Evolutionary conservation across 2,113 vertebrate species (phyloP).

Genomic region (Anarhynchus alexandrinus): DNA sequence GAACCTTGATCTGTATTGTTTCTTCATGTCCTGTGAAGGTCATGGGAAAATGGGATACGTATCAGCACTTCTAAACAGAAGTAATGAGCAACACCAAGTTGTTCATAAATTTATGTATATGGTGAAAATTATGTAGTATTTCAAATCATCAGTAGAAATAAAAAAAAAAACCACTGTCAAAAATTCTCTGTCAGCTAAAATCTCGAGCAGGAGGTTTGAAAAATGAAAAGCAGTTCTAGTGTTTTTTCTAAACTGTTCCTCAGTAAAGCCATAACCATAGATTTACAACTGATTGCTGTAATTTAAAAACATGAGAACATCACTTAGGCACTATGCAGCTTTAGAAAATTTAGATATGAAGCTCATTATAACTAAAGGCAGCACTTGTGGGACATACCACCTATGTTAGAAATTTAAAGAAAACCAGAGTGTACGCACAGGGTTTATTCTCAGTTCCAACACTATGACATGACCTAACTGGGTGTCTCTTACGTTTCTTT

Average conservation of each 20-base stretch:
- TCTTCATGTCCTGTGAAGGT: slow-evolving; percentile 77
- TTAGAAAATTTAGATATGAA: neutral
- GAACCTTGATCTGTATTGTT: slow-evolving; percentile 89
- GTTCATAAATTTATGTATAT: neutral
- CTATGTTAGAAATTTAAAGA: neutral
- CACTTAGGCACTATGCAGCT: neutral
- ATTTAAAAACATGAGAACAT: slow-evolving; percentile 4
- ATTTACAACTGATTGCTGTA: neutral
- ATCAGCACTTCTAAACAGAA: neutral
- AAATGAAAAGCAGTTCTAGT: neutral
- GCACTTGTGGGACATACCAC: neutral
- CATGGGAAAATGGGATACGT: neutral
- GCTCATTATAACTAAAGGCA: neutral
- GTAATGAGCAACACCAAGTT: neutral
- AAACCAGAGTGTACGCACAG: neutral
- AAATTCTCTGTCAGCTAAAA: neutral
- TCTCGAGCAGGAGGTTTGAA: neutral
- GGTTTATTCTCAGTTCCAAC: neutral
- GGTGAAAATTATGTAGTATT: neutral
- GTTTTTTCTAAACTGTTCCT: neutral
- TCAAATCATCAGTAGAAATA: neutral
- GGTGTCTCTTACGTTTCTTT: neutral
- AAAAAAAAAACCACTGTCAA: neutral
- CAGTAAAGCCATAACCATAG: neutral
- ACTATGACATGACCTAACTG: neutral